Evolutionary conservation across 1,140 invertebrate genomes (phyloP).

Genomic region (Heterodera carotae): DNA sequence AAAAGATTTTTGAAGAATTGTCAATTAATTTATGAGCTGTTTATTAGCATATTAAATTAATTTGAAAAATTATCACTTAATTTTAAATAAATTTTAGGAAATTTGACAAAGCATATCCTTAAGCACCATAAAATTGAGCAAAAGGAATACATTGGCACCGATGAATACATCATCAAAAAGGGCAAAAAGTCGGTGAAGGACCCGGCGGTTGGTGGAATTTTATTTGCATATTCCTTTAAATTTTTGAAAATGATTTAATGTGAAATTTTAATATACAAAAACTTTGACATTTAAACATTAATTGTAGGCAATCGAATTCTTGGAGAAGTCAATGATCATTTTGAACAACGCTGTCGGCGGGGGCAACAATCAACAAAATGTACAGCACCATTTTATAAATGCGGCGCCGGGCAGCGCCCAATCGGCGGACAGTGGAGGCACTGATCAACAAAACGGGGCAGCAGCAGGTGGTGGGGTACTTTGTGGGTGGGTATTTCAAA

Average conservation of each 20-base stretch:
- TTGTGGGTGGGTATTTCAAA: no score
- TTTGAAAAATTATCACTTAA: background rate
- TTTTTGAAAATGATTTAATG: background rate
- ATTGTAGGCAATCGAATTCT: slow-evolving; percentile 56
- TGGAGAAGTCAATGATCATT: slow-evolving; percentile 65
- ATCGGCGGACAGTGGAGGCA: slow-evolving; percentile 12
- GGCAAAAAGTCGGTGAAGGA: slow-evolving; percentile 63
- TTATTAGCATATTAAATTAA: slow-evolving; percentile 4
- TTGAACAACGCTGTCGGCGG: slow-evolving; percentile 40
- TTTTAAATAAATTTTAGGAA: slow-evolving; percentile 55
- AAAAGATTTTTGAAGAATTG: no score
- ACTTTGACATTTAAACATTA: background rate
- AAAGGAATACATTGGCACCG: slow-evolving; percentile 61
- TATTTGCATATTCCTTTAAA: background rate
- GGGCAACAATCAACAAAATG: background rate
- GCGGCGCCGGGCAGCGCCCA: background rate
- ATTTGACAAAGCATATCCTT: slow-evolving; percentile 64
- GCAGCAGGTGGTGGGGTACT: background rate
- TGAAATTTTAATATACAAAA: background rate
- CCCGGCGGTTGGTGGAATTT: slow-evolving; percentile 32
- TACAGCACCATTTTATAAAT: background rate
- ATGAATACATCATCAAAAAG: slow-evolving; percentile 65
- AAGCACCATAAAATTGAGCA: slow-evolving; percentile 65
- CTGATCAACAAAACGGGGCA: slow-evolving; percentile 6
- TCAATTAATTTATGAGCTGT: no score